Evolutionary conservation across 2,888 invertebrate species (phyloP), one percentile per base, ranked within the genome.

Genomic region (Drosophila dives): DNA sequence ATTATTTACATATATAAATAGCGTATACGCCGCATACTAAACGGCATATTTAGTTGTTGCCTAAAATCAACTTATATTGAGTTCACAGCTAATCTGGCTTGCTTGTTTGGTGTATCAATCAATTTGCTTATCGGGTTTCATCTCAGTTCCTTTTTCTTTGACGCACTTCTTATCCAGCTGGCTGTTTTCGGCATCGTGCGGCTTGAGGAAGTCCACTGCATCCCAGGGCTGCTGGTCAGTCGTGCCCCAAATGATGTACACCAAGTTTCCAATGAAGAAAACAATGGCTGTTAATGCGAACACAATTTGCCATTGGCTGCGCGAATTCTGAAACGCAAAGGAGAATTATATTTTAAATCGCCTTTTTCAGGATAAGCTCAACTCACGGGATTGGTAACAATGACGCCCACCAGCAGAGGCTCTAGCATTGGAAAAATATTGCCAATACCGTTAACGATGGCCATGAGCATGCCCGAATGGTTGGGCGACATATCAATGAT

Each of bases 201-300:
- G 45, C 34, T 59, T 53, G 0, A 87, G 50, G 32, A 66, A 89
- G 53, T 85, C 83, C 7, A 38, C 75, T 6, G 72, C 94, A 86
- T 96, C 95, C 97, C 97, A 97, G 0, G 94, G 91, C 89, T 97
- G 97, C 11, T 93, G 93, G 72, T 95, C 93, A 0, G 95, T 95
- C 20, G 95, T 94, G 11, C 95, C 95, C 91, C 95, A 96, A 17
- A 96, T 91, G 1, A 96, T 86, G 91, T 95, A 97, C 78, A 96
- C 94, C 34, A 95, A 91, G 89, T 96, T 96, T 3, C 96, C 95
- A 36, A 95, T 90, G 73, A 96, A 94, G 87, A 96, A 96, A 8
- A 96, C 92, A 17, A 93, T 94, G 2, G 96, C 95, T 0, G 97
- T 79, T 54, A 90, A 93, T 86, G 95, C 95, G 92, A 97, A 97